A percentile compares a stretch with the other conserved stretches of the same genome.
These are phyloP conservation scores for Polietes domitor DNA, from an alignment of 2,888 invertebrate genomes.

Conservation along the genomic window DNA sequence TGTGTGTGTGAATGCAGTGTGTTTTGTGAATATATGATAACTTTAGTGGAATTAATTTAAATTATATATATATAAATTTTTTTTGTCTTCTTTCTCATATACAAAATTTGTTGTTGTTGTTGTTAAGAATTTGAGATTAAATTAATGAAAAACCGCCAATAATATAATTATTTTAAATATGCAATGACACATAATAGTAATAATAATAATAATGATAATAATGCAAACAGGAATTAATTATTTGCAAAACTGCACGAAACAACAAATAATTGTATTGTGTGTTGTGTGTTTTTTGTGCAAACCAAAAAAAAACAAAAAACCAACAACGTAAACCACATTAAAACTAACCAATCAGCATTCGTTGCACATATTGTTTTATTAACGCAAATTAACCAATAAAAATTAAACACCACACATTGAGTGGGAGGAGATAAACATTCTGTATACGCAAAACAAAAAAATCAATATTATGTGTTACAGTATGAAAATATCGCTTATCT, in stretches of 20 bases:
- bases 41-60: conserved; percentile 66
- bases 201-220: conserved; percentile 58
- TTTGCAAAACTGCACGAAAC: conserved; percentile 51
- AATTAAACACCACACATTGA: background rate
- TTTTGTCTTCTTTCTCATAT: background rate
- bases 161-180: conserved; percentile 68
- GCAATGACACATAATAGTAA: conserved; percentile 65
- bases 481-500: no score
- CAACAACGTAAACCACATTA: conserved; percentile 13
- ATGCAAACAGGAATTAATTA: conserved; percentile 64
- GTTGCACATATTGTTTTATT: conserved; percentile 49
- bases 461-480: no score
- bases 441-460: no score
- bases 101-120: no score
- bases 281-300: background rate
- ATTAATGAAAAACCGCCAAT: conserved; percentile 65
- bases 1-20: no score
- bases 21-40: conserved; percentile 54
- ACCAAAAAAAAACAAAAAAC: background rate
- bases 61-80: conserved; percentile 54
- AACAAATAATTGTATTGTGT: conserved; percentile 31
- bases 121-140: conserved; percentile 65
- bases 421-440: no score
- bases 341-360: conserved; percentile 57
- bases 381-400: conserved; percentile 57